These are phyloP conservation scores for Magallana ariakensis DNA, from an alignment of 1,140 invertebrate species.

Conservation along the genomic window DNA sequence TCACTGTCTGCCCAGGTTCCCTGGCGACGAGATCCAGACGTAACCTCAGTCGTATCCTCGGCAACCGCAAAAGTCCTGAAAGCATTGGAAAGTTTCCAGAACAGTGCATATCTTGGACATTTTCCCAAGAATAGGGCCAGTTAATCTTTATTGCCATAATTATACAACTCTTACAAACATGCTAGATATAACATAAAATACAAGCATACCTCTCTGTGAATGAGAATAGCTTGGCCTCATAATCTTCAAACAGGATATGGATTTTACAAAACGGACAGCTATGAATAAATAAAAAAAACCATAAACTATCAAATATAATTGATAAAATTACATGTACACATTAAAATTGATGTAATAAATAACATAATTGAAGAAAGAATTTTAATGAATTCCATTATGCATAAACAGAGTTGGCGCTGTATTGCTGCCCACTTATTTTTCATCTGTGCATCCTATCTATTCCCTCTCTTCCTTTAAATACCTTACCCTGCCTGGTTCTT, in stretches of 20 bases:
- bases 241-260: conserved; percentile 75
- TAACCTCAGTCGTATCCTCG: neutral
- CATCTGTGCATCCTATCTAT: too few species aligned
- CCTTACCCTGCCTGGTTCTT: too few species aligned
- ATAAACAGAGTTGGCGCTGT: too few species aligned
- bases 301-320: neutral
- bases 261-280: conserved; percentile 79
- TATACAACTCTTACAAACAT: too few species aligned
- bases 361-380: neutral
- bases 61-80: neutral
- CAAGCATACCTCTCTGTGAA: conserved; percentile 75
- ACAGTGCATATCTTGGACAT: too few species aligned
- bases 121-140: too few species aligned
- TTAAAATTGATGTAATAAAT: neutral
- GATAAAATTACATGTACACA: neutral
- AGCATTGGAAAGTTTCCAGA: neutral
- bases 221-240: conserved; percentile 78
- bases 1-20: conserved; percentile 83
- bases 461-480: too few species aligned
- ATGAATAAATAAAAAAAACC: conserved; percentile 55
- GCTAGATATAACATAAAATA: neutral
- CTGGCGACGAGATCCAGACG: conserved; percentile 71
- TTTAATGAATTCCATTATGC: too few species aligned
- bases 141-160: too few species aligned
- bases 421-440: too few species aligned